Conservation (phyloP, 2,797 vertebrate species). For the Poecilia picta region DNA sequence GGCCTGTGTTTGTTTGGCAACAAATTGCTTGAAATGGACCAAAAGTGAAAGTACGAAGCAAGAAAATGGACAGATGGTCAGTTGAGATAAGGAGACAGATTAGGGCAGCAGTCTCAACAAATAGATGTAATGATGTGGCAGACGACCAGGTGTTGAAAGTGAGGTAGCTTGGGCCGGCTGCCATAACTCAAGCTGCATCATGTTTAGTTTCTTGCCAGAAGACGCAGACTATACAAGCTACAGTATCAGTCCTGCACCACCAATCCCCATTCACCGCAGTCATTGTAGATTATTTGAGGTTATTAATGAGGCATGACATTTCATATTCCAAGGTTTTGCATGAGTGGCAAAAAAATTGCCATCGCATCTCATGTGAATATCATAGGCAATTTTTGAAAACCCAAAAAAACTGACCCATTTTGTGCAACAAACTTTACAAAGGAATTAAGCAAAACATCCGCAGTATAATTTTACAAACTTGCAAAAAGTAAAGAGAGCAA, state of each 20-base stretch:
- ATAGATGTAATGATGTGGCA: slow-evolving; percentile 60
- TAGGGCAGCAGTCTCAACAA: slow-evolving; percentile 52
- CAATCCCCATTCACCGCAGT: slow-evolving; percentile 35
- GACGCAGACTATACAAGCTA: slow-evolving; percentile 33
- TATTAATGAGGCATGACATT: neutral
- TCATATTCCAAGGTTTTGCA: neutral
- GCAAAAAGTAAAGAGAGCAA: neutral
- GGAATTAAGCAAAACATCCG: neutral
- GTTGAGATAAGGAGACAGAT: slow-evolving; percentile 52
- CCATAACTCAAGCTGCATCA: slow-evolving; percentile 60
- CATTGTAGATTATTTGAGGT: slow-evolving; percentile 21
- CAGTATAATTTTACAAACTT: neutral
- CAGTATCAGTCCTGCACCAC: slow-evolving; percentile 47
- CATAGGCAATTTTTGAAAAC: neutral
- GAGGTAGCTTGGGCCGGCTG: slow-evolving; percentile 48
- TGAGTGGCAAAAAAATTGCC: neutral
- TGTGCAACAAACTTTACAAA: neutral
- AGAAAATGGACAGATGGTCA: slow-evolving; percentile 46
- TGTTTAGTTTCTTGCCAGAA: slow-evolving; percentile 59
- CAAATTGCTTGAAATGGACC: slow-evolving; percentile 59
- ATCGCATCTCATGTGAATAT: neutral
- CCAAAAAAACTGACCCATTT: neutral
- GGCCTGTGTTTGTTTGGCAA: slow-evolving; percentile 51
- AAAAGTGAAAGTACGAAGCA: slow-evolving; percentile 34
- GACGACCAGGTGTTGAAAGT: slow-evolving; percentile 43